Conservation (phyloP, 2,797 vertebrate genomes). For the Discoglossus pictus region DNA sequence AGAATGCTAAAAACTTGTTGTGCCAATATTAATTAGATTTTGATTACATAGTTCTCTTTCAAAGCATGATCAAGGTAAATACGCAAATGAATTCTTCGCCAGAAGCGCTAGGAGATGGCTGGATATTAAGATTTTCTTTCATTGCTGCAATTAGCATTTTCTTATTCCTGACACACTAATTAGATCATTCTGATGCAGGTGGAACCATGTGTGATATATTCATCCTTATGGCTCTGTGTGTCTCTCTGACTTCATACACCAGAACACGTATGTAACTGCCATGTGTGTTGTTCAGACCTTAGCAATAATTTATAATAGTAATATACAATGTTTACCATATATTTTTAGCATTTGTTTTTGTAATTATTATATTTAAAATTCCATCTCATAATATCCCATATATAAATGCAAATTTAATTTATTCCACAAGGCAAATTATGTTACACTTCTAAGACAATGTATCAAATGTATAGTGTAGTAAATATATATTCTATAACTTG, state of each 20-base stretch:
- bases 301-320: too few species aligned
- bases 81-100: slow-evolving; percentile 23
- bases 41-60: slow-evolving; percentile 37
- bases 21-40: slow-evolving; percentile 32
- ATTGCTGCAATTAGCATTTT: slow-evolving; percentile 11
- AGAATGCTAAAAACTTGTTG: slow-evolving; percentile 28
- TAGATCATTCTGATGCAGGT: slow-evolving; percentile 34
- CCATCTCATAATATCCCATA: too few species aligned
- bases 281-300: too few species aligned
- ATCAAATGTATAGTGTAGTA: too few species aligned
- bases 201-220: neutral
- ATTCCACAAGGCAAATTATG: too few species aligned
- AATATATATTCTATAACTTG: too few species aligned
- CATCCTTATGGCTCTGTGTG: neutral
- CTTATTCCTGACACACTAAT: slow-evolving; percentile 33
- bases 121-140: neutral
- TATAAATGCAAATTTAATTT: too few species aligned
- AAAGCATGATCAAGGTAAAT: slow-evolving; percentile 38
- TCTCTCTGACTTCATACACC: neutral
- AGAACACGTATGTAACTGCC: too few species aligned
- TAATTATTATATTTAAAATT: too few species aligned
- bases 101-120: neutral
- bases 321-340: too few species aligned
- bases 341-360: too few species aligned
- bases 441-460: too few species aligned